Conservation (phyloP, 2,888 invertebrate species). For the Cephus pygmeus region DNA sequence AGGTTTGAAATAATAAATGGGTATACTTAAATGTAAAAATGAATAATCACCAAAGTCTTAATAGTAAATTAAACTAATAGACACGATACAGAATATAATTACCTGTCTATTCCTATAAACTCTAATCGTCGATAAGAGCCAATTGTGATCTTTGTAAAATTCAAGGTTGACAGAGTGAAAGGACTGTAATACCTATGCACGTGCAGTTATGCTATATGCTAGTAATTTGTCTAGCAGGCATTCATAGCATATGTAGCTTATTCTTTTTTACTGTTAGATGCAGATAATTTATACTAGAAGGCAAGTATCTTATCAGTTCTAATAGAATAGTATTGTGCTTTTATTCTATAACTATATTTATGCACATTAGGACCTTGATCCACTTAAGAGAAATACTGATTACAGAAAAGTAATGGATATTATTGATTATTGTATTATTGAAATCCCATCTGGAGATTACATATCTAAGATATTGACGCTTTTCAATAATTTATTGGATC, state of each 20-base stretch:
- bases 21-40: neutral
- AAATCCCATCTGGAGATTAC: neutral
- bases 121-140: neutral
- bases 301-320: neutral
- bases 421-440: neutral
- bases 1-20: too few relatives aligned
- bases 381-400: neutral
- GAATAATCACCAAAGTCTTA: neutral
- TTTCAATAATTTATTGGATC: neutral
- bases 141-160: neutral
- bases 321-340: neutral
- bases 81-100: neutral
- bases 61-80: neutral
- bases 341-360: neutral
- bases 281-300: neutral
- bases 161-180: neutral
- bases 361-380: neutral
- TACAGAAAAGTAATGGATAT: neutral
- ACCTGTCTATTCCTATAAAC: neutral
- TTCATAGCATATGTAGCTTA: neutral
- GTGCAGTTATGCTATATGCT: neutral
- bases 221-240: neutral
- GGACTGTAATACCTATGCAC: neutral
- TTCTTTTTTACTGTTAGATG: neutral
- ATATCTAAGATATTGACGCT: neutral